Base-by-base conservation (phyloP, 2,113 vertebrate species). In the Campylomormyrus numenius region DNA sequence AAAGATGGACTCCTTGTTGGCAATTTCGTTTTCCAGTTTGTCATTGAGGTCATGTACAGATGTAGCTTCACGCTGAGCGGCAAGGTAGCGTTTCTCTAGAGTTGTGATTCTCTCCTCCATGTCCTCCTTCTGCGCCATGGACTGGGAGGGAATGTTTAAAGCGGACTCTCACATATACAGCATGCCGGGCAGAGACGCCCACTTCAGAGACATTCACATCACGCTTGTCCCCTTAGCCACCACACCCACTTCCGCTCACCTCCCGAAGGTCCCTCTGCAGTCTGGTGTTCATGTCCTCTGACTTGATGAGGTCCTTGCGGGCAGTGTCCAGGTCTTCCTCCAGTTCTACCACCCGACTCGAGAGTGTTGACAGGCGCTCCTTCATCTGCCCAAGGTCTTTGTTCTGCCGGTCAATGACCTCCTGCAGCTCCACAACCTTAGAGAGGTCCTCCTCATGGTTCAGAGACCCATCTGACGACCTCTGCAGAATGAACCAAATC, bases 51-150 rank as follows among this genome's bases (percentile, higher is more conserved):
- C 98, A 0, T 99, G 98, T 91, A 99, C 98, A 1, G 98, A 99
- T 50, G 98, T 99, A 53, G 98, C 97, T 95, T 99, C 98, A 90
- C 98, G 96, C 93, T 99, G 98, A 85, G 98, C 98, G 0, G 97
- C 97, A 93, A 99, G 97, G 97, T 99, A 99, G 93, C 98, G 98
- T 92, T 99, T 99, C 94, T 99, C 98, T 27, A 99, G 96, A 8
- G 98, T 99, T n/a, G 98, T 99, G 92, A 99, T 99, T 88, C 98
- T 96, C 94, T 99, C 98, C 91, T 99, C 98, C 98, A 99, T 99
- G 91, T 99, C 98, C 0, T 99, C 98, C 93, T 99, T 99, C 93
- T 99, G 98, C 90, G 98, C 98, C 95, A 98, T 94, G 0, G 98
- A 98, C 98, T 99, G 24, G 15, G 24, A 21, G n/a, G 45, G 13